Percentiles rank a stretch among this genome's conserved stretches.
Conservation (phyloP, 2,888 invertebrate genomes). For the Ophioninae sp. region DNA sequence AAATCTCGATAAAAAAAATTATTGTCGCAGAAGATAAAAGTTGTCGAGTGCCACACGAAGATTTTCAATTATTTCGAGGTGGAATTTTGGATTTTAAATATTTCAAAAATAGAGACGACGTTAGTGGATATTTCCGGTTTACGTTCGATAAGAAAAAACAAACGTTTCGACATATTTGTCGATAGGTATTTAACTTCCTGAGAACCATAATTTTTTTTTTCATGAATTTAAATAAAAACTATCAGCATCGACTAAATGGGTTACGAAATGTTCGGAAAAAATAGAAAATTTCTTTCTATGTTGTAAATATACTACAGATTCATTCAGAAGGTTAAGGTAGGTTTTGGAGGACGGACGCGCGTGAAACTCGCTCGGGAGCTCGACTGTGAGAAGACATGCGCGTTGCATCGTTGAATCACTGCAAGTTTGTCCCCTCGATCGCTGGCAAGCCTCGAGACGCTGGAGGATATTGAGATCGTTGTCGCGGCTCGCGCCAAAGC, state of each 20-base stretch:
- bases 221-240: no score
- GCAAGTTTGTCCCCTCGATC: conserved; percentile 21
- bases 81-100: no score
- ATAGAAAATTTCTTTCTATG: no score
- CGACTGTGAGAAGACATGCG: conserved; percentile 52
- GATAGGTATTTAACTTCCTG: conserved; percentile 39
- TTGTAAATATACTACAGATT: no score
- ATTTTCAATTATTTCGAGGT: neutral
- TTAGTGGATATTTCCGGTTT: conserved; percentile 2
- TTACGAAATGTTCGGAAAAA: no score
- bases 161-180: neutral
- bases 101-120: no score
- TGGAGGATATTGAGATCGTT: conserved; percentile 58
- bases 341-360: neutral
- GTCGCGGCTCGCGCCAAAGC: conserved; percentile 66
- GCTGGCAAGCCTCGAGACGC: conserved; percentile 27
- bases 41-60: neutral
- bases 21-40: neutral
- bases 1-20: neutral
- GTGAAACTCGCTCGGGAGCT: conserved; percentile 3
- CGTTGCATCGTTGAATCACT: conserved; percentile 48
- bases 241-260: no score
- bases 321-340: no score
- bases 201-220: no score
- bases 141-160: conserved; percentile 1